Percentiles rank a stretch among this genome's conserved stretches.
phyloP scores from a whole-genome alignment of 2,888 invertebrate species.

The Podabrus alpinus region DNA sequence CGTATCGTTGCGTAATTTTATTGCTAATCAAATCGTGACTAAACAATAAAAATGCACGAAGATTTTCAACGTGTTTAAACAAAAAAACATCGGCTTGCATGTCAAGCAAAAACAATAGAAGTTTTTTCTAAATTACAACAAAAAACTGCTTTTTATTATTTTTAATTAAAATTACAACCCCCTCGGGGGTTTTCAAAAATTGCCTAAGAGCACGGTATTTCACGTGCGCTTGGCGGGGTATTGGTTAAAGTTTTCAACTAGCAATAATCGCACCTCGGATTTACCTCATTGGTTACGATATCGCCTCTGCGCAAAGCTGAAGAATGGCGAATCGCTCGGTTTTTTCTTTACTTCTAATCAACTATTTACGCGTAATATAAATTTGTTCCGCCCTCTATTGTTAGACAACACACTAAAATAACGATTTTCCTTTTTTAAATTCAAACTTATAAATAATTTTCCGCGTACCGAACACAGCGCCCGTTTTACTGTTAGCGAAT shows the following conservation, averaged over 20 bases:
- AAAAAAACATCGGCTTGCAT: too few relatives aligned
- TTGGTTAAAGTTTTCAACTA: constrained; percentile 94
- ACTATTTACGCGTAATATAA: not conserved
- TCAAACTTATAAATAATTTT: not conserved
- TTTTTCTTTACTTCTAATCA: not conserved
- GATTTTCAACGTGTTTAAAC: not conserved
- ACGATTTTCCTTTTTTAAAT: not conserved
- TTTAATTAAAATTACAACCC: constrained; percentile 27
- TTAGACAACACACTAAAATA: not conserved
- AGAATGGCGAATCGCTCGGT: constrained; percentile 2
- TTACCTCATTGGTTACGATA: constrained; percentile 91
- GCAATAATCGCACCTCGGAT: constrained; percentile 90
- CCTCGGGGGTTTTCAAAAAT: constrained; percentile 74
- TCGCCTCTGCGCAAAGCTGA: constrained; percentile 90
- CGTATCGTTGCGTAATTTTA: not conserved
- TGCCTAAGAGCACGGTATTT: constrained; percentile 84
- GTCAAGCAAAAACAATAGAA: too few relatives aligned
- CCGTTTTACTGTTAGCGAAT: not conserved
- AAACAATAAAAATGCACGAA: not conserved
- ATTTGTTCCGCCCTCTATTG: not conserved
- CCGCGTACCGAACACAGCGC: not conserved
- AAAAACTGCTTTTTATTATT: too few relatives aligned
- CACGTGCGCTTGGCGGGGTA: constrained; percentile 87
- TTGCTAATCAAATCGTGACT: not conserved
- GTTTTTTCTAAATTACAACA: too few relatives aligned